A percentile compares a stretch with the other conserved stretches of the same genome.
phyloP scores from a whole-genome alignment of 2,797 vertebrate genomes.

The Mormyrus hasselquistii region DNA sequence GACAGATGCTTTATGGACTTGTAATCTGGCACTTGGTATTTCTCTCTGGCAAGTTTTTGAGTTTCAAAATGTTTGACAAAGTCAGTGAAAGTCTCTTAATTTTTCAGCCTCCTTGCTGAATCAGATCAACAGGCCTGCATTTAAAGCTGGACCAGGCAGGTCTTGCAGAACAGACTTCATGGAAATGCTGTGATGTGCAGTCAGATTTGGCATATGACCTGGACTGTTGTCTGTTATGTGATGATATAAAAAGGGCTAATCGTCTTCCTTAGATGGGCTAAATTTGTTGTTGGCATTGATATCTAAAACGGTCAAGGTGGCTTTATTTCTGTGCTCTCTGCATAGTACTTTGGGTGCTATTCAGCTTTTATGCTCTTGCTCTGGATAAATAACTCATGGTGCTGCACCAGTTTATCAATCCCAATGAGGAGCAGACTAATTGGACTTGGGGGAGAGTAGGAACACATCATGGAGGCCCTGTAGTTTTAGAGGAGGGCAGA shows the following conservation, averaged over 20 bases:
- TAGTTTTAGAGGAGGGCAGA: neutral
- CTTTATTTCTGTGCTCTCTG: neutral
- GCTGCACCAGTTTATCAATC: neutral
- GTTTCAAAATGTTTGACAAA: neutral
- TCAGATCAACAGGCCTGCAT: neutral
- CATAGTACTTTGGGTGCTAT: neutral
- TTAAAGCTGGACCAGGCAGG: neutral
- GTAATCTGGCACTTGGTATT: neutral
- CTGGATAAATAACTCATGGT: neutral
- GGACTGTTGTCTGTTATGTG: constrained; percentile 2
- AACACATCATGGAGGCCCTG: neutral
- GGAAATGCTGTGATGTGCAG: neutral
- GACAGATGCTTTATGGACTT: neutral
- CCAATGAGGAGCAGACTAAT: neutral
- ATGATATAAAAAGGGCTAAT: constrained; percentile 1
- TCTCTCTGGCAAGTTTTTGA: neutral
- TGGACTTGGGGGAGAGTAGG: neutral
- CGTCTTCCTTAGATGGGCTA: neutral
- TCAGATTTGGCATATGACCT: neutral
- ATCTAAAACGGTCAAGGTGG: neutral
- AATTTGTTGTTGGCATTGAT: neutral
- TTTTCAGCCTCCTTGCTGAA: neutral
- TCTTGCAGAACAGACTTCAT: neutral
- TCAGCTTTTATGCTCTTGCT: neutral
- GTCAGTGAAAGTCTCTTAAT: neutral